Evolutionary conservation across 2,888 invertebrate species (phyloP).

Genomic region (Drosophila borborema): DNA sequence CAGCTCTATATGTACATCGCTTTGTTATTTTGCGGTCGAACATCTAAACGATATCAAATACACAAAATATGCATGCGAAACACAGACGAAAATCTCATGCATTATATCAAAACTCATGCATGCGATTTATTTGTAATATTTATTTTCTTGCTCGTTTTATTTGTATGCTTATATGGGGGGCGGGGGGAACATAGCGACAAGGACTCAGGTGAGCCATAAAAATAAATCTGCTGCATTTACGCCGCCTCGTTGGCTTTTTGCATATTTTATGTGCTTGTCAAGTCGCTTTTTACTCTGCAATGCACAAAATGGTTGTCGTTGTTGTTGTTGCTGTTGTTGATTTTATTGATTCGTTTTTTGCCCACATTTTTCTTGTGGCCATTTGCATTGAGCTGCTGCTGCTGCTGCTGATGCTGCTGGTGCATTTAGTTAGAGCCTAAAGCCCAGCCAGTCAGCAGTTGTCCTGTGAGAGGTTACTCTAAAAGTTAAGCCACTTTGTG

Average conservation of each 20-base stretch:
- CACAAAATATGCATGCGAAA: constrained; percentile 22
- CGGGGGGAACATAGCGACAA: constrained; percentile 32
- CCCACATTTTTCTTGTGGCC: constrained; percentile 15
- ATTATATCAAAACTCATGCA: constrained; percentile 30
- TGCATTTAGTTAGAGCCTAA: constrained; percentile 60
- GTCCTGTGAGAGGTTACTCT: constrained; percentile 36
- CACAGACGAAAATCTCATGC: constrained; percentile 22
- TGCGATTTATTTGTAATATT: constrained; percentile 38
- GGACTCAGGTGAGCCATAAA: constrained; percentile 67
- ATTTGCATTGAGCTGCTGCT: constrained; percentile 8
- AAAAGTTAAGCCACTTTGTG: constrained; percentile 73
- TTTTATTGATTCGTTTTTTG: constrained; percentile 68
- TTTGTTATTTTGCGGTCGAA: constrained; percentile 32
- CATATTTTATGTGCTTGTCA: constrained; percentile 71
- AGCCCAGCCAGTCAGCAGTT: constrained; percentile 53
- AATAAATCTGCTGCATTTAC: constrained; percentile 77
- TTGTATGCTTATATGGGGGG: constrained; percentile 1
- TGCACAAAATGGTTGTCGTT: constrained; percentile 50
- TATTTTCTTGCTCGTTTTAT: background rate
- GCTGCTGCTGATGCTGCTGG: constrained; percentile 49
- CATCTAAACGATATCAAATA: constrained; percentile 32
- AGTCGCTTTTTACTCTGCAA: constrained; percentile 54
- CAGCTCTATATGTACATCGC: constrained; percentile 1
- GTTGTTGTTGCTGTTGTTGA: constrained; percentile 42
- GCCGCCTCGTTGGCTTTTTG: constrained; percentile 69